These are phyloP conservation scores for Acanthosepion lycidas DNA, from an alignment of 2,888 invertebrate species.

Conservation along the genomic window DNA sequence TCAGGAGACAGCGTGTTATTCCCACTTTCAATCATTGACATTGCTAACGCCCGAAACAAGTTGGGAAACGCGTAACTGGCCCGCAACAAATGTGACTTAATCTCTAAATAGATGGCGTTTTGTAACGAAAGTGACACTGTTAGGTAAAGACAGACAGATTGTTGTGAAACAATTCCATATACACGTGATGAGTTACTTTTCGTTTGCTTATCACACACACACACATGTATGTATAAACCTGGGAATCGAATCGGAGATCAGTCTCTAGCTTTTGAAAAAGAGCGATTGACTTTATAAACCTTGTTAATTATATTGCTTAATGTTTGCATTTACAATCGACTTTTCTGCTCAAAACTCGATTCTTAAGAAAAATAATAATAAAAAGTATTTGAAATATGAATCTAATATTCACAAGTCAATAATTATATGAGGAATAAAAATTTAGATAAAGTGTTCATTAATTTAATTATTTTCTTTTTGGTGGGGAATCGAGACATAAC, in stretches of 20 bases:
- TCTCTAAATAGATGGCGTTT: too few species aligned
- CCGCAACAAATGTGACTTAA: too few species aligned
- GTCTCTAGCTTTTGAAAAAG: too few species aligned
- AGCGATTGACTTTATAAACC: neutral
- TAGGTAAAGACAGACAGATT: too few species aligned
- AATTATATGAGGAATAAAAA: neutral
- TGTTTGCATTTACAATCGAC: neutral
- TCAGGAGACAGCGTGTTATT: too few species aligned
- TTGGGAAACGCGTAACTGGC: too few species aligned
- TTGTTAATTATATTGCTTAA: neutral
- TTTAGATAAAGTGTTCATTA: neutral
- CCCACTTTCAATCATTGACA: too few species aligned
- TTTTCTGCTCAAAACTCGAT: neutral
- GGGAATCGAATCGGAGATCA: too few species aligned
- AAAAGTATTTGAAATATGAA: neutral
- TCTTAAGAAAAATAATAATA: neutral
- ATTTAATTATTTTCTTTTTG: neutral
- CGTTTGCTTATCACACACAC: neutral
- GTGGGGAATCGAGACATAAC: neutral
- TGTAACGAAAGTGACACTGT: too few species aligned
- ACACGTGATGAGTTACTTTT: too few species aligned
- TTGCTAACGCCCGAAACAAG: too few species aligned
- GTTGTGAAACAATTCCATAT: too few species aligned
- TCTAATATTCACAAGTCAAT: neutral
- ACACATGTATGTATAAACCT: neutral